These are phyloP conservation scores for Aphis gossypii DNA, from an alignment of 1,140 invertebrate species.

Conservation along the genomic window DNA sequence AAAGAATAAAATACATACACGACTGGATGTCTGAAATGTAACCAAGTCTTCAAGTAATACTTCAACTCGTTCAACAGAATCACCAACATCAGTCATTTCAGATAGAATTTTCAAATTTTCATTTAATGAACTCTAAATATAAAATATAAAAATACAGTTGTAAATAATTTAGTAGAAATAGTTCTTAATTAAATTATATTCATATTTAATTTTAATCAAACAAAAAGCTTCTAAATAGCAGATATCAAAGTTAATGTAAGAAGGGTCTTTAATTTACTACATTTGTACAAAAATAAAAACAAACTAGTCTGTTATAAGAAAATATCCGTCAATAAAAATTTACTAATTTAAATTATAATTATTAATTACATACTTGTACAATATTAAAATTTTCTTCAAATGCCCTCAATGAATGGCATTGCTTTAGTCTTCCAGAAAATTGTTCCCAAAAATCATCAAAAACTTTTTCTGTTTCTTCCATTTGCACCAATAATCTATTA, in stretches of 20 bases:
- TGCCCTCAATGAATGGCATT: slow-evolving; percentile 86
- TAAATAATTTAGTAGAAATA: neutral
- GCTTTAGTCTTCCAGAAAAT: slow-evolving; percentile 85
- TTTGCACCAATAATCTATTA: slow-evolving; percentile 75
- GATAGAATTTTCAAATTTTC: slow-evolving; percentile 76
- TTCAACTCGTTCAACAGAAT: slow-evolving; percentile 80
- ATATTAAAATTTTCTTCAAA: slow-evolving; percentile 90
- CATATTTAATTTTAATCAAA: neutral
- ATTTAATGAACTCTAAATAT: slow-evolving; percentile 52
- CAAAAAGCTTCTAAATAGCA: neutral
- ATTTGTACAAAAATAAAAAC: neutral
- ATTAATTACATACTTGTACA: slow-evolving; percentile 68
- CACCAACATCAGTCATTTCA: slow-evolving; percentile 86
- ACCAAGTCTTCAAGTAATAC: slow-evolving; percentile 78
- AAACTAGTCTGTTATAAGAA: neutral
- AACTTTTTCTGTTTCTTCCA: slow-evolving; percentile 92
- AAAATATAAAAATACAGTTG: neutral
- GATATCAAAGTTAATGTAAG: neutral
- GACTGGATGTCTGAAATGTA: slow-evolving; percentile 78
- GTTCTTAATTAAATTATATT: neutral
- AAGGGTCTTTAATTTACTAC: neutral
- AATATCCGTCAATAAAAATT: neutral
- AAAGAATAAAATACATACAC: slow-evolving; percentile 66
- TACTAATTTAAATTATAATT: neutral
- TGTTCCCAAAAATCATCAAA: slow-evolving; percentile 94